Evolutionary conservation across 2,797 vertebrate species (phyloP), one percentile per base, ranked within the genome.

Genomic region (Columba guinea): DNA sequence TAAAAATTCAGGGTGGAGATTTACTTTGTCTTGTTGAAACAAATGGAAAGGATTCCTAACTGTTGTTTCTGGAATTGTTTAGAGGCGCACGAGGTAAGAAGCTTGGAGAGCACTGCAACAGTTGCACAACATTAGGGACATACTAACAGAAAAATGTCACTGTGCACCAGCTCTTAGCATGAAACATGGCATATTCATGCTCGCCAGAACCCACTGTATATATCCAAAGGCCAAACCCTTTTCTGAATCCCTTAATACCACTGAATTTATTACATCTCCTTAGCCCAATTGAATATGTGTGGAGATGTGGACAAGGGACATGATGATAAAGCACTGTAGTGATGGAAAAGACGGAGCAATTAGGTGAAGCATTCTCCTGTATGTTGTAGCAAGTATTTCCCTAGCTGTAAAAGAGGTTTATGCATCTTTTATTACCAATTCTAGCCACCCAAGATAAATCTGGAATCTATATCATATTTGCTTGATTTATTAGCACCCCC

Each of bases 191-290:
- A 6, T 49, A 88, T 34, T 73, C 8, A 2, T 32, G 32, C 19
- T 84, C 77, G 59, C 67, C 67, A 24, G 74, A 90, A 81, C 5
- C 24, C 44, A 34, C 23, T 0, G 2, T 39, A 39, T 4, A 2
- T 82, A 86, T 89, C 55, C 74, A 90, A 93, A 93, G 85, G 67
- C 56, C 35, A 26, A 78, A 93, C 56, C 24, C 46, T 94, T 91
- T 92, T 69, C 32, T 75, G 27, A 73, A 73, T 76, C 55, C 17
- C 7, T 81, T 49, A 76, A 73, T 82, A 27, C 23, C 59, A 17
- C 70, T 17, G 73, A 76, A 82, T 86, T 91, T 88, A 60, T 71
- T 51, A 69, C 0, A 1, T 84, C 18, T 49, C 32, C 35, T 49
- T 78, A 76, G 48, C 67, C 75, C 34, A 70, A 21, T 4, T 86